Base-by-base conservation (phyloP, 2,797 vertebrate genomes). In the Xerus rutilus region DNA sequence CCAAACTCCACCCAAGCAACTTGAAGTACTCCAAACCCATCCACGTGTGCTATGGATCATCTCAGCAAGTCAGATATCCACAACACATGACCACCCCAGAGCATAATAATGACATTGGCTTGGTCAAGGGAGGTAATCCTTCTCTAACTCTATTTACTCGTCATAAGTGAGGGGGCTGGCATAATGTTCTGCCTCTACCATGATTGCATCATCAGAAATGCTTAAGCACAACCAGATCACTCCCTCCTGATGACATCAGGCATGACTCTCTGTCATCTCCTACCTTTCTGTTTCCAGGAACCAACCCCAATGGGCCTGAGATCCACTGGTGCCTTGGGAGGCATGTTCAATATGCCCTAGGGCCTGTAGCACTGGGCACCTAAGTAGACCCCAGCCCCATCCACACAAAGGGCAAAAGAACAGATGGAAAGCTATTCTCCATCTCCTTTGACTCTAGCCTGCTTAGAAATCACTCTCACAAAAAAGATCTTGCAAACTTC, bases 231-330 rank as follows among this genome's bases (percentile, higher is more conserved):
- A 43, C 9, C 43, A 54, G 82, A 78, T 72, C 52, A 23, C 3
- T 69, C 28, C 43, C 52, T 78, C 45, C 21, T 30, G 59, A 25
- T 15, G 57, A 74, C 25, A 72, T 78, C 43, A 85, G 54, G 83
- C 6, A 69, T 83, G 32, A 17, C 57, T n/a, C 25, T 91, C 39
- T 25, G 32, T 8, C 6, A 45, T 82, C 7, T 35, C 23, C 32
- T 89, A 49, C 15, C 85, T 85, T 92, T 86, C 59, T 21, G 30
- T 81, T 84, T 90, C 79, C 23, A 93, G 90, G 90, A 54, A 64
- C 23, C 18, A 89, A 70, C 11, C 2, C 30, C 52, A 25, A 15
- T 6, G 1, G 20, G 45, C n/a, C 64, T 47, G 39, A 73, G 35
- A 49, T 14, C 52, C 54, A 72, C 0, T 15, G 47, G 35, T 64